phyloP scores from a whole-genome alignment of 1,140 invertebrate species.

The Maconellicoccus hirsutus region DNA sequence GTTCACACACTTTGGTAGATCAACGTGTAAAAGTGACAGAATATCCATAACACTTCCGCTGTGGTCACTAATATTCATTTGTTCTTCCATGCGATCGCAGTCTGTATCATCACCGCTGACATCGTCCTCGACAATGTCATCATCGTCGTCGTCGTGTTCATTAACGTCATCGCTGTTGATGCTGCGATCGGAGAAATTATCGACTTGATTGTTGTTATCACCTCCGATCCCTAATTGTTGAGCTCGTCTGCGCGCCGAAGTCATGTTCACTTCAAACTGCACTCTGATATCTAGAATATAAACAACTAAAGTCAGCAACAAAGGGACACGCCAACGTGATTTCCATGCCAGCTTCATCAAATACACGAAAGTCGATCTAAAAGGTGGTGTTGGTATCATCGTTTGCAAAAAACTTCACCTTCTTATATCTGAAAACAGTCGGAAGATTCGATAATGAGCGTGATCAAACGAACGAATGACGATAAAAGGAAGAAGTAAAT shows the following conservation, averaged over 20 bases:
- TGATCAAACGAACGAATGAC: no score
- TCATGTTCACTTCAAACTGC: neutral
- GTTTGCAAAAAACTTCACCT: neutral
- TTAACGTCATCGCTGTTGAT: neutral
- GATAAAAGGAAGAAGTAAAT: no score
- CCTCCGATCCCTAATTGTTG: neutral
- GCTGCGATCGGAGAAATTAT: neutral
- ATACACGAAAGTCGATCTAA: neutral
- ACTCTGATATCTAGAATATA: neutral
- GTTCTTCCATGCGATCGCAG: no score
- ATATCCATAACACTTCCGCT: no score
- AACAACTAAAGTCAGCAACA: neutral
- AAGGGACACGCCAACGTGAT: neutral
- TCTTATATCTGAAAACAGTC: no score
- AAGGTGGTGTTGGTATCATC: neutral
- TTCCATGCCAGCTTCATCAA: slow-evolving; percentile 10
- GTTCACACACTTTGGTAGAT: no score
- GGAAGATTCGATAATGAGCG: no score
- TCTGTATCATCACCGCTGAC: neutral
- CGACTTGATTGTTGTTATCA: neutral
- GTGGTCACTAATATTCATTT: no score
- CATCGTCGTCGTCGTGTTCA: neutral
- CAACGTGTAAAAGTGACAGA: no score
- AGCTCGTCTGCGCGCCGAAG: neutral
- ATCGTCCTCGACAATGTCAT: neutral